Percentiles rank a stretch among this genome's conserved stretches.
Evolutionary conservation across 2,113 vertebrate genomes (phyloP).

Genomic region (Turnix velox): DNA sequence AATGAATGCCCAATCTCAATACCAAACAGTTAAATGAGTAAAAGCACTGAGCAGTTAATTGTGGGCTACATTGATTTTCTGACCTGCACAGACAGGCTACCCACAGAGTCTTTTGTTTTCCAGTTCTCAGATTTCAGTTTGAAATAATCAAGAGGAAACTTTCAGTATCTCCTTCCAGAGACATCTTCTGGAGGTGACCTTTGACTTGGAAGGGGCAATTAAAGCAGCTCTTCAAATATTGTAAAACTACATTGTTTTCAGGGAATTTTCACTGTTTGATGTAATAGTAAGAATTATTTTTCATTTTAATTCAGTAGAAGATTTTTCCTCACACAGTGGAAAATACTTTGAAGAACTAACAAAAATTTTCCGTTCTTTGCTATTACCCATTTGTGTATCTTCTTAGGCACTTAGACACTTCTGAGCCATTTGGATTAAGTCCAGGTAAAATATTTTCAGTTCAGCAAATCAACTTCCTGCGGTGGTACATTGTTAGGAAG

Average conservation of each 20-base stretch:
- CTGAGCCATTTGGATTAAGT: constrained; percentile 47
- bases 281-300: background rate
- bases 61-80: constrained; percentile 49
- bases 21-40: constrained; percentile 35
- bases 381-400: no score
- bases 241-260: background rate
- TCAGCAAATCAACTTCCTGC: constrained; percentile 50
- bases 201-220: constrained; percentile 12
- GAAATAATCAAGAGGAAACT: constrained; percentile 29
- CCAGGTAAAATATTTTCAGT: constrained; percentile 64
- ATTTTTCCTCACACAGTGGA: no score
- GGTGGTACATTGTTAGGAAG: constrained; percentile 34
- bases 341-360: no score
- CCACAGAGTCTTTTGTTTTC: constrained; percentile 14
- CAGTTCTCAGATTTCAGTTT: constrained; percentile 10
- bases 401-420: constrained; percentile 10
- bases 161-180: constrained; percentile 19
- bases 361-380: no score
- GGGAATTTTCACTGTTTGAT: background rate
- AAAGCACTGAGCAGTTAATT: constrained; percentile 32
- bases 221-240: background rate
- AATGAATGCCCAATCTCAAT: background rate
- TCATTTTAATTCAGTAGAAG: no score
- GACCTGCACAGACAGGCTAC: constrained; percentile 9
- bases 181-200: constrained; percentile 52